phyloP scores from a whole-genome alignment of 2,113 vertebrate species.

The Pandion haliaetus region DNA sequence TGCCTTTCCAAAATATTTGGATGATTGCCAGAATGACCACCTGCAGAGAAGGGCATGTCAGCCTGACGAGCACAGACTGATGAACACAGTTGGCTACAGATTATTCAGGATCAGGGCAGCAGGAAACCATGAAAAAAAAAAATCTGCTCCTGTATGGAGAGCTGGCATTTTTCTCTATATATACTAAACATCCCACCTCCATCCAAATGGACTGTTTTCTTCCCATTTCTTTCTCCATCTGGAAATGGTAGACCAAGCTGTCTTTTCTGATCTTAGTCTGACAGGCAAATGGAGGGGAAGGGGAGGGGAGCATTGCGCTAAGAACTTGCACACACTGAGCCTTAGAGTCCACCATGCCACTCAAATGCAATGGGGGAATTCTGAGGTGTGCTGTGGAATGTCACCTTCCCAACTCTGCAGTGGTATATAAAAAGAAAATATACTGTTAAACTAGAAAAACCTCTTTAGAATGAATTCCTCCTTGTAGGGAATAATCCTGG shows the following conservation, averaged over 20 bases:
- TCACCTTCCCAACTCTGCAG: neutral
- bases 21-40: neutral
- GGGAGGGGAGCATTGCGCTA: neutral
- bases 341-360: fast-evolving
- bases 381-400: neutral
- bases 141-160: neutral
- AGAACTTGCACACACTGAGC: neutral
- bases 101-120: neutral
- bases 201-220: neutral
- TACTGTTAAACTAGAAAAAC: neutral
- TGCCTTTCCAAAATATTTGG: neutral
- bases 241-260: neutral
- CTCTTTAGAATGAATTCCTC: neutral
- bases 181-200: neutral
- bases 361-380: neutral
- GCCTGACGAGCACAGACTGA: neutral
- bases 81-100: slow-evolving; percentile 5
- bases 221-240: neutral
- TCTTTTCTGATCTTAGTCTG: neutral
- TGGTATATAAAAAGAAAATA: neutral
- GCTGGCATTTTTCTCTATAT: neutral
- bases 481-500: neutral
- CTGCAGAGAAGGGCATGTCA: slow-evolving; percentile 4
- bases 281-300: neutral
- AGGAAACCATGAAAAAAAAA: neutral